Conservation (phyloP, 2,797 vertebrate species). For the Anas georgica region DNA sequence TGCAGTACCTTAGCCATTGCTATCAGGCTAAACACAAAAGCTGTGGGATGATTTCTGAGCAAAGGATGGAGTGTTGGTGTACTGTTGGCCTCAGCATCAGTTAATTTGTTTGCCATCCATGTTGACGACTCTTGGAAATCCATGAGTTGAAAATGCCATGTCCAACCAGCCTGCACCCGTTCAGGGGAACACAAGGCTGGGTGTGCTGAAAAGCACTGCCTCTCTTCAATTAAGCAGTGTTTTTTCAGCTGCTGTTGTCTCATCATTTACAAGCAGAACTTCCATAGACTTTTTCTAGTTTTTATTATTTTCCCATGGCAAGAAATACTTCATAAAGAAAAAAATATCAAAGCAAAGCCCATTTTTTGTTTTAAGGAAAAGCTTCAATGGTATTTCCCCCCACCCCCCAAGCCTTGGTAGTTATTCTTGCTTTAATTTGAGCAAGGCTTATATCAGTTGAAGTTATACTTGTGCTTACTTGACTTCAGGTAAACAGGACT, state of each 20-base stretch:
- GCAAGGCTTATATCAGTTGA: constrained; percentile 21
- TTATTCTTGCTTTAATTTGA: constrained; percentile 19
- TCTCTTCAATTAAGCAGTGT: neutral
- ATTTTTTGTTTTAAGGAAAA: neutral
- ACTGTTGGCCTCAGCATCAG: neutral
- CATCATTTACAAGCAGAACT: neutral
- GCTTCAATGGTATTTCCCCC: neutral
- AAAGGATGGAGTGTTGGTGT: neutral
- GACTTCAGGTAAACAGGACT: constrained; percentile 36
- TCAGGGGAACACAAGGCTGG: neutral
- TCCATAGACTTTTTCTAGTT: neutral
- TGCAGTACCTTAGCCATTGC: neutral
- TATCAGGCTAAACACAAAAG: neutral
- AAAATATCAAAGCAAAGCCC: neutral
- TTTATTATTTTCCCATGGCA: constrained; percentile 36
- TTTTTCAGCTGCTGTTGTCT: neutral
- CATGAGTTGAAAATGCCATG: rapidly evolving
- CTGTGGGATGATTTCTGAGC: neutral
- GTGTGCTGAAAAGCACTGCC: neutral
- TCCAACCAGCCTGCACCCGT: neutral
- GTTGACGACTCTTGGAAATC: neutral
- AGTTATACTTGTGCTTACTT: constrained; percentile 54
- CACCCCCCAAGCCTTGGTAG: neutral
- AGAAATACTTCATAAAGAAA: neutral
- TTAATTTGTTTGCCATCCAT: rapidly evolving